phyloP scores from a whole-genome alignment of 37 sponge, comb jelly and placozoan genomes.

The Theonella swinhoei region DNA sequence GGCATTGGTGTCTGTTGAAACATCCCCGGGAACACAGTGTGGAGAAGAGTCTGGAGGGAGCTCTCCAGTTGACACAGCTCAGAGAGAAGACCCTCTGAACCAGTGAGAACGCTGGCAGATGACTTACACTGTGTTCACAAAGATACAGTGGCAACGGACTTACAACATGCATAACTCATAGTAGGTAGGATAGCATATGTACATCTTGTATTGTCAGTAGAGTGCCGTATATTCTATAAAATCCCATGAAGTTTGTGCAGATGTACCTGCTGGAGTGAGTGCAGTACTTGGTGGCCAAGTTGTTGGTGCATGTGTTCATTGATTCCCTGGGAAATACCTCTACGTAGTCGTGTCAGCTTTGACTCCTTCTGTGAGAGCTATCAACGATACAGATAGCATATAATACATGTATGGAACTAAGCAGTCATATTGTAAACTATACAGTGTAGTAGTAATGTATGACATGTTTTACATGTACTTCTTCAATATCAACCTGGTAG shows the following conservation, averaged over 20 bases:
- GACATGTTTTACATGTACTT: too few species aligned
- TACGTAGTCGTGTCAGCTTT: constrained; percentile 3
- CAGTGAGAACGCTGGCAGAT: not conserved
- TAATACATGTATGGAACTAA: not conserved
- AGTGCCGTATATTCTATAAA: too few species aligned
- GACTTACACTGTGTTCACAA: not conserved
- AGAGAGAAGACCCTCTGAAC: not conserved
- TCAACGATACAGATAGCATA: not conserved
- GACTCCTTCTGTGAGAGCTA: constrained; percentile 6
- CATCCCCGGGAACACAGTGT: constrained; percentile 11
- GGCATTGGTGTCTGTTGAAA: not conserved
- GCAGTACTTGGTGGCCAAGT: constrained; percentile 3
- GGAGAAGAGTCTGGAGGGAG: not conserved
- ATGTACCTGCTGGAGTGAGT: not conserved
- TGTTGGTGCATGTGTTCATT: constrained; percentile 3
- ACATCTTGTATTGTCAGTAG: too few species aligned
- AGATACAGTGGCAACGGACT: not conserved
- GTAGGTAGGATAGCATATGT: not conserved
- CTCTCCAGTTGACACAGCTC: not conserved
- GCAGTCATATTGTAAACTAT: not conserved
- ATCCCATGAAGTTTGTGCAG: too few species aligned
- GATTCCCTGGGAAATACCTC: constrained; percentile 2
- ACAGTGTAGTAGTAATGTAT: not conserved
- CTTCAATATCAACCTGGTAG: not conserved
- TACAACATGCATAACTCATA: not conserved